phyloP scores from a whole-genome alignment of 2,888 invertebrate species.

The Microctonus hyperodae region DNA sequence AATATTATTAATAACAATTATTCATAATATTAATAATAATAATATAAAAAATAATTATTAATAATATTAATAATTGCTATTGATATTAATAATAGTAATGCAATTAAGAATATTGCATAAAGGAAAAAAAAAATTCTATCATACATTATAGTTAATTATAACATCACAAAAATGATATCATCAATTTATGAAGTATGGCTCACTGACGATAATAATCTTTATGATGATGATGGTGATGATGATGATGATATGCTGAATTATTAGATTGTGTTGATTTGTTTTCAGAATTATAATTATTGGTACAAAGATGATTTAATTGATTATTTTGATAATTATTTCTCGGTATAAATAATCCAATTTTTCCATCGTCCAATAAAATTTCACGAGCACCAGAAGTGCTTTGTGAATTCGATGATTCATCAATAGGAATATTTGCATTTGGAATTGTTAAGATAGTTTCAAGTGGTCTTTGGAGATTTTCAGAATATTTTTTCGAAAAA shows the following conservation, averaged over 20 bases:
- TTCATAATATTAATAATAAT: too few species aligned
- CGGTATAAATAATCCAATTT: constrained; percentile 6
- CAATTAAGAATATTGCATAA: neutral
- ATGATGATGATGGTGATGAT: too few species aligned
- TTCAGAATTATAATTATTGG: neutral
- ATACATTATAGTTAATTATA: neutral
- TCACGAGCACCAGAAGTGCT: neutral
- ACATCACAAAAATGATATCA: neutral
- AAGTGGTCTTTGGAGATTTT: neutral
- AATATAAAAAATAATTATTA: too few species aligned
- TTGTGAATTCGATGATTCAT: neutral
- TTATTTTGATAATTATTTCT: neutral
- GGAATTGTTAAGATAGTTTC: neutral
- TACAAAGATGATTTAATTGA: neutral
- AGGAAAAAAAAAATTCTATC: neutral
- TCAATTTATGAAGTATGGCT: neutral
- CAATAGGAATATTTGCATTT: neutral
- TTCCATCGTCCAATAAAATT: constrained; percentile 1
- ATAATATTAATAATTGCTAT: too few species aligned
- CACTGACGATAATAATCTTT: neutral
- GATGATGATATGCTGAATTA: neutral
- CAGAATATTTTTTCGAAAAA: neutral
- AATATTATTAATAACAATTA: too few species aligned
- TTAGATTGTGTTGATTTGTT: neutral
- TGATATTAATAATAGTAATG: neutral